Evolutionary conservation across 1,140 invertebrate species (phyloP), one percentile per base, ranked within the genome.

Genomic region (Daktulosphaira vitifoliae): DNA sequence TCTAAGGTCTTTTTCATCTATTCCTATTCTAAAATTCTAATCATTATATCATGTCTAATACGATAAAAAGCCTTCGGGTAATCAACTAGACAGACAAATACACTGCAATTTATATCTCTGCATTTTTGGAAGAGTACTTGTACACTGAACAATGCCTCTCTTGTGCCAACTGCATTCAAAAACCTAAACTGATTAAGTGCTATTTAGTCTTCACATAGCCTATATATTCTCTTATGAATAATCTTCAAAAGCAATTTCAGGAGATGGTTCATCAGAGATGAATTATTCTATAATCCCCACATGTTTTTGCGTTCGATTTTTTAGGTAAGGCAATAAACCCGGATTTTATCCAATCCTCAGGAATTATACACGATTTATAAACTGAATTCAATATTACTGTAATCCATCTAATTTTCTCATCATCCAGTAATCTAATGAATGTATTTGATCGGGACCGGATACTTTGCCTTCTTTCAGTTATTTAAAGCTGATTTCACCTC

Each of bases 301-400:
- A 65, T 22, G 9, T 22, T 20, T 33, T 62, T 7, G 56, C 29
- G 2, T 39, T n/a, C 7, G n/a, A 0, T 51, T 50, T 51, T 52
- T 65, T 65, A 1, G 65, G 65, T 5, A 65, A n/a, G 2, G 65
- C 6, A 3, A 65, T 53, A 65, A 52, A 65, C 7, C 26, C 18
- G 16, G 54, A 68, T 23, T 33, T 68, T 26, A 67, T 4, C 54
- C 54, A 67, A 9, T 68, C 68, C 2, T 26, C 22, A 29, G 68
- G 68, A 42, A 68, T 51, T 48, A 44, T 48, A 11, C 68, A 54
- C 6, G 51, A 38, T 2, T 1, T 38, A 38, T 68, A 68, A 1
- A 68, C 62, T 15, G 8, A 15, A 48, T 67, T 67, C 13, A 67
- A 56, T 5, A 67, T n/a, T 3, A 16, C 26, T 29, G 54, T 48